Conservation (phyloP, 2,888 invertebrate species). For the Autographa pulchrina region DNA sequence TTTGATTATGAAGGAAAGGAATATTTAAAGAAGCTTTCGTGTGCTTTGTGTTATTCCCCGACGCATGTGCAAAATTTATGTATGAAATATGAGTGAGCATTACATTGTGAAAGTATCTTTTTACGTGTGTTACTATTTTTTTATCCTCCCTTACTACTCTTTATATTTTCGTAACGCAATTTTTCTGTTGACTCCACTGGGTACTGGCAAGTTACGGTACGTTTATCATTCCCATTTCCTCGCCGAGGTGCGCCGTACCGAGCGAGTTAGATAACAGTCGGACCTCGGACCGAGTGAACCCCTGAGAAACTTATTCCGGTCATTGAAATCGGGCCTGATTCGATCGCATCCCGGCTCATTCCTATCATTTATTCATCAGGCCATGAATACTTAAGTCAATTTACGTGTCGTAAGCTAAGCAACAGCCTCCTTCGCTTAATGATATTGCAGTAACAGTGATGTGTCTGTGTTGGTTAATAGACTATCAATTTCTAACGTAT, state of each 20-base stretch:
- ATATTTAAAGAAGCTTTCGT: constrained; percentile 85
- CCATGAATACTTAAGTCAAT: constrained; percentile 86
- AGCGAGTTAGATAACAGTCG: constrained; percentile 46
- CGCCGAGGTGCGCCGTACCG: constrained; percentile 17
- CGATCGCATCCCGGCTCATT: constrained; percentile 76
- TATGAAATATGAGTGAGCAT: constrained; percentile 74
- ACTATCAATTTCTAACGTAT: constrained; percentile 56
- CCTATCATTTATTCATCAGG: constrained; percentile 83
- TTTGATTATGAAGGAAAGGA: constrained; percentile 87
- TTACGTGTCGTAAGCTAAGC: constrained; percentile 74
- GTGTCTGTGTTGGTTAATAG: constrained; percentile 58
- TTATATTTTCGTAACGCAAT: constrained; percentile 46
- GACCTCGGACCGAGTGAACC: constrained; percentile 54
- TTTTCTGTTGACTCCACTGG: constrained; percentile 49
- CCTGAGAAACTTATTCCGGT: constrained; percentile 74
- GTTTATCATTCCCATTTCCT: constrained; percentile 51
- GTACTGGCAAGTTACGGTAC: constrained; percentile 39
- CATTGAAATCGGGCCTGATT: constrained; percentile 80
- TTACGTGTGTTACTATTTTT: constrained; percentile 66
- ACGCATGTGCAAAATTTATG: constrained; percentile 84
- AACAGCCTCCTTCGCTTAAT: constrained; percentile 74
- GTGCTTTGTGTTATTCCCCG: constrained; percentile 80
- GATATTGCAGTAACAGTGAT: constrained; percentile 75
- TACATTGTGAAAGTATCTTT: constrained; percentile 67
- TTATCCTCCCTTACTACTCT: constrained; percentile 52